Evolutionary conservation across 2,113 vertebrate species (phyloP).

Genomic region (Sapajus apella): DNA sequence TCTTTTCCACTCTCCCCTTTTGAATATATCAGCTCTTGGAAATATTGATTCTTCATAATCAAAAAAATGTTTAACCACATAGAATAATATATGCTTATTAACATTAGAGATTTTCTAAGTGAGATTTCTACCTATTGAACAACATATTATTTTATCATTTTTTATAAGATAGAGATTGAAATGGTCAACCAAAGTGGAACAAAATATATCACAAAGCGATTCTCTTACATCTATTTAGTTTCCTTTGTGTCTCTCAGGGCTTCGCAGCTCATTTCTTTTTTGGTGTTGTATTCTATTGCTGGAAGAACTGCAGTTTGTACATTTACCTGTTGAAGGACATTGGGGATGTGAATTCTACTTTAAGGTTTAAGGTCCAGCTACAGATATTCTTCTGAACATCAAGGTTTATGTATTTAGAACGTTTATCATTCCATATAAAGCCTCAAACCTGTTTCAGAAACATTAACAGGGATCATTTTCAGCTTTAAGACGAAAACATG

Average conservation of each 20-base stretch:
- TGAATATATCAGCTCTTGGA: not conserved
- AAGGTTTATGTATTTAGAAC: not conserved
- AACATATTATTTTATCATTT: conserved; percentile 27
- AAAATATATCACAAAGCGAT: conserved; percentile 9
- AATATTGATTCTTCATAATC: not conserved
- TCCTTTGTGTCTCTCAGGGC: no score
- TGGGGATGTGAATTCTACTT: not conserved
- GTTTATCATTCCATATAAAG: not conserved
- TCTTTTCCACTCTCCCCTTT: not conserved
- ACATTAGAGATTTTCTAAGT: not conserved
- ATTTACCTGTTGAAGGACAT: not conserved
- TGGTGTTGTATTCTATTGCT: no score
- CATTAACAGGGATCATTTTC: not conserved
- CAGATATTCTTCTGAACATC: not conserved
- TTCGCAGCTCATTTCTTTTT: no score
- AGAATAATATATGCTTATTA: not conserved
- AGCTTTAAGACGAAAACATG: not conserved
- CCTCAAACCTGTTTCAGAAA: not conserved
- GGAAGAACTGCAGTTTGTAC: not conserved
- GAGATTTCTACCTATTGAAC: conserved; percentile 36
- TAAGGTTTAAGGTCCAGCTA: not conserved
- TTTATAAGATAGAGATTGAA: conserved; percentile 10
- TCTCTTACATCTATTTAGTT: conserved; percentile 21
- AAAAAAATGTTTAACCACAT: not conserved
- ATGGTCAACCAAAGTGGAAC: not conserved